Base-by-base conservation (phyloP, 2,797 vertebrate genomes). In the Lacerta bilineata region DNA sequence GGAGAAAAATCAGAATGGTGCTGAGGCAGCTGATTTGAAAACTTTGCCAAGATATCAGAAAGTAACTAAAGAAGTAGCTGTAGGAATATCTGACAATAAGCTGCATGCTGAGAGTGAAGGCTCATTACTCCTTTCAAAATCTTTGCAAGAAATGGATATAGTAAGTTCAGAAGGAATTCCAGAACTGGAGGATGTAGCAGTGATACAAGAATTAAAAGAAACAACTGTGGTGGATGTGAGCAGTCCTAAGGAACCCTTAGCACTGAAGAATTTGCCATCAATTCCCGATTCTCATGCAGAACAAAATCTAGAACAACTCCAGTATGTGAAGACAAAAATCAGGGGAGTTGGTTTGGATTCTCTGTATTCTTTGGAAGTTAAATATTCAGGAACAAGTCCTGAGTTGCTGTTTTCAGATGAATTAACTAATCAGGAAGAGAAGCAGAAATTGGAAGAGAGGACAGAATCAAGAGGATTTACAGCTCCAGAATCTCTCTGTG, bases 131-230 rank as follows among this genome's bases (percentile, higher is more conserved):
- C 55, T 80, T 81, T 82, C 84, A 69, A 81, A 86, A 86, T 41
- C 78, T 81, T 69, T 68, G 27, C 33, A 76, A 41, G 59, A 55
- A 10, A 75, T 74, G 59, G 46, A 69, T 76, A 25, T 41, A 50
- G 33, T 74, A 84, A 85, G n/a, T 59, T 69, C 78, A 76, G 55
- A 81, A 89, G 36, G 20, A 55, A 39, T 13, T 81, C 39, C 39
- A 68, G 71, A 85, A 85, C 27, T 84, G 33, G 72, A 46, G 36
- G 41, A 6, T 7, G 20, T 69, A 81, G 27, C 59, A 33, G 71
- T 6, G 11, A 20, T 69, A 33, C 77, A 85, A 89, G 15, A 46
- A 39, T 66, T 85, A 75, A 85, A 81, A 85, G 88, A 81, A 85
- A 20, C 5, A 81, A 7, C 59, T 68, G 27, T 64, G 33, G 27